phyloP scores from a whole-genome alignment of 30 jellyfish, hydroid and myxozoan species.

The Sanderia malayensis region DNA sequence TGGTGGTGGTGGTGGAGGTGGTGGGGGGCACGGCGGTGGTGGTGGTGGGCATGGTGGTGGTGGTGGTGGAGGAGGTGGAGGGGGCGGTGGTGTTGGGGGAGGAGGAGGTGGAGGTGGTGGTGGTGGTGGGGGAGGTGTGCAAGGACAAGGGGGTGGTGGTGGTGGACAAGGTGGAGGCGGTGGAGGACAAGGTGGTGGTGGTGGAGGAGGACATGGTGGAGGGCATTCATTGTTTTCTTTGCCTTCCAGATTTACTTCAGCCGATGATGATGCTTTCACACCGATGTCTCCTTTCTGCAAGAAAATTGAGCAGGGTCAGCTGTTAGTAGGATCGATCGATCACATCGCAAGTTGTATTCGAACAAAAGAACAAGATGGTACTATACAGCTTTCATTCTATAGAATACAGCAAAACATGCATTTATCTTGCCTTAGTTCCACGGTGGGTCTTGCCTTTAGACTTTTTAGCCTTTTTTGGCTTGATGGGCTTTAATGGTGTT shows the following conservation, averaged over 20 bases:
- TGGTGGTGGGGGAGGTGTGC: conserved; percentile 54
- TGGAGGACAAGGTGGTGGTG: conserved; percentile 59
- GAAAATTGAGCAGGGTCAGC: too few species aligned
- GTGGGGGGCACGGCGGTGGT: conserved; percentile 89
- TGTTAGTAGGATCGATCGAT: too few species aligned
- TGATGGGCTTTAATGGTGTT: conserved; percentile 34
- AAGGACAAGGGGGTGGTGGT: conserved; percentile 63
- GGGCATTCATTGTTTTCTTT: conserved; percentile 53
- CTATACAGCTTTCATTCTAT: too few species aligned
- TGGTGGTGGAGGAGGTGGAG: conserved; percentile 64
- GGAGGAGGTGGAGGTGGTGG: conserved; percentile 68
- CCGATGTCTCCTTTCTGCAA: conserved; percentile 60
- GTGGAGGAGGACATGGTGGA: conserved; percentile 66
- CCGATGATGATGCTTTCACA: conserved; percentile 59
- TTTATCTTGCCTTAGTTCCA: conserved; percentile 31
- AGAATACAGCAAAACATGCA: background rate
- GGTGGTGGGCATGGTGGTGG: conserved; percentile 83
- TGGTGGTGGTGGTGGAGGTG: conserved; percentile 89
- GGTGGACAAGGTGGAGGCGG: conserved; percentile 68
- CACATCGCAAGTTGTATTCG: too few species aligned
- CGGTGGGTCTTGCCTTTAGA: conserved; percentile 11
- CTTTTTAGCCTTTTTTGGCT: conserved; percentile 31
- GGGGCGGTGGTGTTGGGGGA: conserved; percentile 59
- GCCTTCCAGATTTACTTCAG: conserved; percentile 64
- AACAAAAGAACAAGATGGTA: too few species aligned